Percentiles rank a stretch among this genome's conserved stretches.
Conservation (phyloP, 2,113 vertebrate genomes). For the Tetrao urogallus region DNA sequence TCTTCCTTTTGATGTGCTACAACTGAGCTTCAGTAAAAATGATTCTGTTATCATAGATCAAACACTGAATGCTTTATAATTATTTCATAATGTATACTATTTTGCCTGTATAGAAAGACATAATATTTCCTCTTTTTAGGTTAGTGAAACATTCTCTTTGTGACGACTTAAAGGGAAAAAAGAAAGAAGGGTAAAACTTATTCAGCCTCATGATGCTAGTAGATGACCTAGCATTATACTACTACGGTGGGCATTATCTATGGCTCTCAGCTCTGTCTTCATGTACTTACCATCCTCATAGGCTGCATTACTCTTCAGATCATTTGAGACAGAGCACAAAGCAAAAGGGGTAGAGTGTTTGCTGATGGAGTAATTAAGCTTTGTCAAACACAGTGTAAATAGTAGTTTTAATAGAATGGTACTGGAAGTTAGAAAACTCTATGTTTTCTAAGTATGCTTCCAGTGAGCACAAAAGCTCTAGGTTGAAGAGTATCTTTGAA, state of each 20-base stretch:
- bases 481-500: neutral
- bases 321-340: neutral
- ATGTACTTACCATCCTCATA: neutral
- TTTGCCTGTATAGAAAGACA: neutral
- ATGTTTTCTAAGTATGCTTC: neutral
- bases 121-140: neutral
- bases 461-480: neutral
- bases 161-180: neutral
- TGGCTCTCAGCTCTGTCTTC: neutral
- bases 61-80: neutral
- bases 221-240: neutral
- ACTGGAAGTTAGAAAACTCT: neutral
- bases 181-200: neutral
- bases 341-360: neutral
- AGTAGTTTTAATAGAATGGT: neutral
- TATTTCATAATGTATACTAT: neutral
- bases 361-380: neutral
- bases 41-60: neutral
- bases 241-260: neutral
- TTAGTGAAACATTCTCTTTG: neutral
- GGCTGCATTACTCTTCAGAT: neutral
- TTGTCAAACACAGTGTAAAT: neutral
- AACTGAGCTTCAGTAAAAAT: neutral
- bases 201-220: neutral
- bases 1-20: neutral